These are phyloP conservation scores for Seriola aureovittata DNA, from an alignment of 2,113 vertebrate genomes.

Conservation along the genomic window DNA sequence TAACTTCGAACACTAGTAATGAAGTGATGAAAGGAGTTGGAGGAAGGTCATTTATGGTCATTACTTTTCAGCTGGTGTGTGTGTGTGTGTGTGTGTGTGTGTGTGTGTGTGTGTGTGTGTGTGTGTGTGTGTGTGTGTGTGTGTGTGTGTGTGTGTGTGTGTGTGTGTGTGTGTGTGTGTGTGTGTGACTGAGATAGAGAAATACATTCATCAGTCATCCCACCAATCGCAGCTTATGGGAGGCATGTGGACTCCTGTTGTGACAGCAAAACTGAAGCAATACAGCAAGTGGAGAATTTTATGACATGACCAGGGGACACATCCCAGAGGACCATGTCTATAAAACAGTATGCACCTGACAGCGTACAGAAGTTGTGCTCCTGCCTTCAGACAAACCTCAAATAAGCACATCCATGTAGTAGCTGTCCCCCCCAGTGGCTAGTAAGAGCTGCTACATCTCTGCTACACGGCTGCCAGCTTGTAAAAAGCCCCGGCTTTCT, in stretches of 20 bases:
- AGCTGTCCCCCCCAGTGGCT: neutral
- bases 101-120: no score
- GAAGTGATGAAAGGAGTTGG: neutral
- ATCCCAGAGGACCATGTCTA: neutral
- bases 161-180: no score
- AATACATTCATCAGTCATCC: neutral
- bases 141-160: no score
- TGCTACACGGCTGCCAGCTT: slow-evolving; percentile 25
- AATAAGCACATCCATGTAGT: neutral
- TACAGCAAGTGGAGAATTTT: neutral
- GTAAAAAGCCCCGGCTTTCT: slow-evolving; percentile 26
- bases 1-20: no score
- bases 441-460: slow-evolving; percentile 42
- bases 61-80: neutral
- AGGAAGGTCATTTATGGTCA: neutral
- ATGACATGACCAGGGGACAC: neutral
- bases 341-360: neutral
- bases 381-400: neutral
- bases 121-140: no score
- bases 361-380: neutral
- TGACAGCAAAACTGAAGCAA: neutral
- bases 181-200: neutral
- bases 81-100: no score
- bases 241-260: neutral
- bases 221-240: no score